Conservation (phyloP, 2,888 invertebrate species). For the Thera obeliscata region DNA sequence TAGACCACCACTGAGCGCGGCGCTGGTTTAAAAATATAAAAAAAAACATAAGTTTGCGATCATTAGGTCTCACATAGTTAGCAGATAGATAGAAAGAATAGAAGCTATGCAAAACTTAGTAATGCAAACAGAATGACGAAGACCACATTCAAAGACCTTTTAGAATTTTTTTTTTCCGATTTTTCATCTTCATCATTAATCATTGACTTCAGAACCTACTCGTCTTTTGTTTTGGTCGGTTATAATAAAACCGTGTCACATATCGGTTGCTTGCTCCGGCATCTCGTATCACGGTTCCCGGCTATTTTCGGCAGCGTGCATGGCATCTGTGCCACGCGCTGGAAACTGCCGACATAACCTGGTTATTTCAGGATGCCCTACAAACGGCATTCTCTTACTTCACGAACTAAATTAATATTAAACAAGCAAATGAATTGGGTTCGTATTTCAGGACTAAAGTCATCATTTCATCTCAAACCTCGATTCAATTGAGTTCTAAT, state of each 20-base stretch:
- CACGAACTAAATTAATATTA: conserved; percentile 44
- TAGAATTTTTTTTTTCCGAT: too few relatives aligned
- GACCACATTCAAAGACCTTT: too few relatives aligned
- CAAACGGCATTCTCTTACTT: conserved; percentile 60
- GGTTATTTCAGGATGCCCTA: conserved; percentile 78
- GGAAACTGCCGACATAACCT: conserved; percentile 70
- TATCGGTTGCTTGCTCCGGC: conserved; percentile 55
- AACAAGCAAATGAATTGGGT: background rate
- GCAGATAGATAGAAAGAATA: too few relatives aligned
- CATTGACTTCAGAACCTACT: background rate
- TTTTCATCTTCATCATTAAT: too few relatives aligned
- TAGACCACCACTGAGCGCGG: conserved; percentile 66
- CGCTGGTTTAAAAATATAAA: background rate
- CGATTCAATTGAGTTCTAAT: too few relatives aligned
- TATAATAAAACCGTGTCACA: conserved; percentile 53
- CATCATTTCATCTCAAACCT: background rate
- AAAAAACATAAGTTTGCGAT: too few relatives aligned
- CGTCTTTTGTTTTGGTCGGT: background rate
- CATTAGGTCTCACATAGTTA: too few relatives aligned
- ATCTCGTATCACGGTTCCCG: conserved; percentile 48
- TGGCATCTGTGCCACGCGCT: conserved; percentile 78
- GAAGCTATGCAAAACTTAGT: too few relatives aligned
- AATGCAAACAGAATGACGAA: too few relatives aligned
- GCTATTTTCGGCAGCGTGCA: conserved; percentile 76
- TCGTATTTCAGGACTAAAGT: background rate